Conservation (phyloP, 2,797 vertebrate species). For the Schizopygopsis pylzovi region DNA sequence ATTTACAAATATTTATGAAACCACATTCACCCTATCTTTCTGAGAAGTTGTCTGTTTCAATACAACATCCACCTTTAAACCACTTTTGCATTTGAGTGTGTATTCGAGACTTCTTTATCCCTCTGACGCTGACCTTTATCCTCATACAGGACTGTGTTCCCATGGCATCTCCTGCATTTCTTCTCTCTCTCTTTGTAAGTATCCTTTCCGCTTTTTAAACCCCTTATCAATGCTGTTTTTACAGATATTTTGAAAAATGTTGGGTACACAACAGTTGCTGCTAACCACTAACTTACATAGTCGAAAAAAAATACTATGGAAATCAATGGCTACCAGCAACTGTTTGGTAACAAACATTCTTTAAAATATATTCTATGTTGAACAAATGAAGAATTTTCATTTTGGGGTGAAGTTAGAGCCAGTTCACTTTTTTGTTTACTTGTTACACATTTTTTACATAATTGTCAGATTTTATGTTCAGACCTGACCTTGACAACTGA, state of each 20-base stretch:
- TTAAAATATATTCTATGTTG: background rate
- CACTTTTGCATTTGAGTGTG: constrained; percentile 59
- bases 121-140: constrained; percentile 70
- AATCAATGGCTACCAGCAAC: background rate
- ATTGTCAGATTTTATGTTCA: background rate
- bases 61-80: background rate
- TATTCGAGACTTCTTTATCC: constrained; percentile 69
- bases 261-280: background rate
- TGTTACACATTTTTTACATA: background rate
- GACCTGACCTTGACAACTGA: background rate
- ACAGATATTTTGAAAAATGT: background rate
- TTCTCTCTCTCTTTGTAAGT: constrained; percentile 99
- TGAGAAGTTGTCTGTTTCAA: background rate
- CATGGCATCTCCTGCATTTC: constrained; percentile 99
- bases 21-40: background rate
- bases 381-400: background rate
- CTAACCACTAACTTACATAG: background rate
- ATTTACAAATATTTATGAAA: background rate
- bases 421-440: background rate
- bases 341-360: background rate
- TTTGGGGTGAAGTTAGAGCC: background rate
- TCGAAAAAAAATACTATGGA: background rate
- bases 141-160: constrained; percentile 96
- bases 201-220: constrained; percentile 66
- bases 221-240: background rate